Percentiles rank a stretch among this genome's conserved stretches.
Evolutionary conservation across 2,113 vertebrate genomes (phyloP).

Genomic region (Collichthys lucidus): DNA sequence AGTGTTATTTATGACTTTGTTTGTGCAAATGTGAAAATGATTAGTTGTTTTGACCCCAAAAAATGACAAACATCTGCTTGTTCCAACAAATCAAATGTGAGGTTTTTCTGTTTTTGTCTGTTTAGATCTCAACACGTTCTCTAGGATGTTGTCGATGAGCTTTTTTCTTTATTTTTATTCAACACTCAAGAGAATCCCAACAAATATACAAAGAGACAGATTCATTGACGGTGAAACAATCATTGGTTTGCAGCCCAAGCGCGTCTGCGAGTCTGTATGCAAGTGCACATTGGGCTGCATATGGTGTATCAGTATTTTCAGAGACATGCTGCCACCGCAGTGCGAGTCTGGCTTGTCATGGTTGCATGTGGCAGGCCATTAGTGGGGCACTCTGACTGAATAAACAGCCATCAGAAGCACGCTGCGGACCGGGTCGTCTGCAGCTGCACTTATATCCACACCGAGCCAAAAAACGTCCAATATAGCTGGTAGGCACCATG

Average conservation of each 20-base stretch:
- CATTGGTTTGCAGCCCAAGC: background rate
- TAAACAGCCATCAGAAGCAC: constrained; percentile 83
- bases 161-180: background rate
- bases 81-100: background rate
- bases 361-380: constrained; percentile 78
- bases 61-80: background rate
- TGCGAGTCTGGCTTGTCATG: constrained; percentile 55
- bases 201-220: background rate
- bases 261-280: background rate
- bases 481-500: constrained; percentile 64
- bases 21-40: background rate
- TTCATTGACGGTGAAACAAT: background rate
- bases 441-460: constrained; percentile 68
- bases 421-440: constrained; percentile 73
- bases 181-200: background rate
- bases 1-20: background rate
- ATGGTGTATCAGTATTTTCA: constrained; percentile 34
- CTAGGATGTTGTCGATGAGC: background rate
- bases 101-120: background rate
- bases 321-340: constrained; percentile 60
- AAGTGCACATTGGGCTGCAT: background rate
- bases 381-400: constrained; percentile 73
- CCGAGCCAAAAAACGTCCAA: constrained; percentile 58
- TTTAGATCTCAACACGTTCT: background rate
- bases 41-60: background rate